A percentile compares a stretch with the other conserved stretches of the same genome.
These are phyloP conservation scores for Bombus difficillimus DNA, from an alignment of 1,140 invertebrate species.

Conservation along the genomic window DNA sequence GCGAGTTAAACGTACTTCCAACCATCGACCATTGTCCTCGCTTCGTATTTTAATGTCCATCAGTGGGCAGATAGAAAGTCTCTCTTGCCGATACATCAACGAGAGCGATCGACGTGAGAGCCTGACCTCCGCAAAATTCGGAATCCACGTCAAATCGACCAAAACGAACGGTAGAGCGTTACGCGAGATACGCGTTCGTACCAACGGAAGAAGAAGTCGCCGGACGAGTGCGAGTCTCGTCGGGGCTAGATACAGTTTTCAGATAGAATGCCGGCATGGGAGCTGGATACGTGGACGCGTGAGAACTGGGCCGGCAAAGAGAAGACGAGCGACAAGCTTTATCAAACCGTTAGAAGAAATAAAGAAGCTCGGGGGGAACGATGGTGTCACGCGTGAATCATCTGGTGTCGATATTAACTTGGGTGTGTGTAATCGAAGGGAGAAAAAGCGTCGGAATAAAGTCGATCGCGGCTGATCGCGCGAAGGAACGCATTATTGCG, in stretches of 20 bases:
- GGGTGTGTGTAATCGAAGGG: background rate
- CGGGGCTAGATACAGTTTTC: constrained; percentile 52
- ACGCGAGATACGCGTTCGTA: background rate
- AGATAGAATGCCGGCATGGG: constrained; percentile 43
- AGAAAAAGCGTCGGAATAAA: constrained; percentile 4
- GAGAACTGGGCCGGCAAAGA: constrained; percentile 60
- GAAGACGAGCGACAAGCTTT: constrained; percentile 60
- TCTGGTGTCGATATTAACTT: background rate
- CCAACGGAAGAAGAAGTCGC: constrained; percentile 24
- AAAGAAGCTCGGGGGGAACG: constrained; percentile 10
- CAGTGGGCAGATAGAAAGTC: too few relatives aligned
- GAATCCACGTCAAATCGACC: constrained; percentile 7
- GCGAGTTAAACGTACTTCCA: background rate
- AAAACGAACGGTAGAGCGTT: background rate
- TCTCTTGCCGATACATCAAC: too few relatives aligned
- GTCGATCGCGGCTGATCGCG: constrained; percentile 16
- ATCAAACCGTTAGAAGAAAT: constrained; percentile 61
- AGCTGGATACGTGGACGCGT: constrained; percentile 42
- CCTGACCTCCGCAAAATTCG: constrained; percentile 5
- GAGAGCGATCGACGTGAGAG: background rate
- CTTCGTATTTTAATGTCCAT: too few relatives aligned
- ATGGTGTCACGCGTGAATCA: constrained; percentile 38
- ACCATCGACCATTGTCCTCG: too few relatives aligned
- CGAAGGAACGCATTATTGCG: constrained; percentile 19
- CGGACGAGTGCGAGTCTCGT: constrained; percentile 8